Conservation (phyloP, 2,113 vertebrate genomes). For the Sylvietta virens region DNA sequence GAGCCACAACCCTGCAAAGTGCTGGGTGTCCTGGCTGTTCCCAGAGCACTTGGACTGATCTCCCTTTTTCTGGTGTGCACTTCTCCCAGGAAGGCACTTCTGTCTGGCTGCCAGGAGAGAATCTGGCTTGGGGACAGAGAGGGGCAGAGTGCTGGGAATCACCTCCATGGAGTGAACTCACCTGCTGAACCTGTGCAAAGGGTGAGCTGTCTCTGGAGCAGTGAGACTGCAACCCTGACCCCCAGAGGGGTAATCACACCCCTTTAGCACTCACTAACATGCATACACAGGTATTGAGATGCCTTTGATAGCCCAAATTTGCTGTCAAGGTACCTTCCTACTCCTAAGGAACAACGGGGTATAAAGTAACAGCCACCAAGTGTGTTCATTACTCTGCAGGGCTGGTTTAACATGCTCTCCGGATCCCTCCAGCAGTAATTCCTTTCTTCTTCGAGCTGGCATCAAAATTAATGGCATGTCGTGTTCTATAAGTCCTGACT, state of each 20-base stretch:
- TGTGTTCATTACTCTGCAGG: constrained; percentile 9
- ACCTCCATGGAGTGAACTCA: rapidly evolving
- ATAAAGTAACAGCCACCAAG: not conserved
- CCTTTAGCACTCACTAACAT: not conserved
- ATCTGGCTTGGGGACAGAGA: not conserved
- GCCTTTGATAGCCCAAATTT: not conserved
- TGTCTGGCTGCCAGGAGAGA: not conserved
- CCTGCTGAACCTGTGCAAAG: not conserved
- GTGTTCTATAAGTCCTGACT: constrained; percentile 53
- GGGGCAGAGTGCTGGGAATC: not conserved
- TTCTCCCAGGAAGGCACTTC: rapidly evolving
- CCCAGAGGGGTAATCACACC: not conserved
- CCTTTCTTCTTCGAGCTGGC: constrained; percentile 29
- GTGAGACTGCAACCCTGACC: not conserved
- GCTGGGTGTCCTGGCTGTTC: not conserved
- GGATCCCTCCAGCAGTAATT: constrained; percentile 38
- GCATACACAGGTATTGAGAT: not conserved
- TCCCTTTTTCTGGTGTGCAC: not conserved
- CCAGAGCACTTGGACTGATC: not conserved
- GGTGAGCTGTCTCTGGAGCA: not conserved
- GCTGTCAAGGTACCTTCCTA: not conserved
- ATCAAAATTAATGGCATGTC: constrained; percentile 59
- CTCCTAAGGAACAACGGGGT: not conserved
- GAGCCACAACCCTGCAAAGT: not conserved
- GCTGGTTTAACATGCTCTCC: constrained; percentile 42